Evolutionary conservation across 2,888 invertebrate genomes (phyloP).

Genomic region (Stenodera caucasica): DNA sequence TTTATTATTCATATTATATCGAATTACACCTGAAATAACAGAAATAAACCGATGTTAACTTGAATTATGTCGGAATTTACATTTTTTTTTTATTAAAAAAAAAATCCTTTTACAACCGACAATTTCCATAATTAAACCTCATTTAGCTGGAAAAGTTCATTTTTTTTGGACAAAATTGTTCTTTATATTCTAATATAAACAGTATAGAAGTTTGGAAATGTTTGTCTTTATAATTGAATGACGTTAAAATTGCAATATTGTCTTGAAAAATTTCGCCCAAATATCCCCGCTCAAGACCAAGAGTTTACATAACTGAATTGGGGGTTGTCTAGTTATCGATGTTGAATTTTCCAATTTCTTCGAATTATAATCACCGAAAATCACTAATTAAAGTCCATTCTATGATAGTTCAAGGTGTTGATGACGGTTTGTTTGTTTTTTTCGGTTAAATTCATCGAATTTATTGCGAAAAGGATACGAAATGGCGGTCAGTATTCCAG

Average conservation of each 20-base stretch:
- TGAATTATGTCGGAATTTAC: conserved; percentile 1
- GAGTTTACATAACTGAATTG: neutral
- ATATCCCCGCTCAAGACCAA: neutral
- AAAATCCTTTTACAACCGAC: conserved; percentile 2
- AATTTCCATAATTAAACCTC: conserved; percentile 13
- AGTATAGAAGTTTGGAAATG: neutral
- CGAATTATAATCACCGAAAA: neutral
- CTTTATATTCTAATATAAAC: neutral
- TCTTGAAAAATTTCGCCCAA: neutral
- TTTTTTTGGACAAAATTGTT: neutral
- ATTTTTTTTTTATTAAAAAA: neutral
- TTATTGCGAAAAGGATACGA: neutral
- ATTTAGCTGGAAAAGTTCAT: neutral
- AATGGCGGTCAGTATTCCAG: conserved; percentile 15
- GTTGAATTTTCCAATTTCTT: too few species aligned
- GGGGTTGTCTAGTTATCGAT: neutral
- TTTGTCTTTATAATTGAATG: conserved; percentile 17
- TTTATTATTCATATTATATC: conserved; percentile 3
- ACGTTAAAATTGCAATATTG: conserved; percentile 6
- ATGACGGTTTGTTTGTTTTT: neutral
- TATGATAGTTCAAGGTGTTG: neutral
- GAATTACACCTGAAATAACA: neutral
- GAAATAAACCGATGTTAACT: conserved; percentile 1
- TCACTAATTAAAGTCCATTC: neutral
- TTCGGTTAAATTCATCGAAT: neutral